Evolutionary conservation across 2,888 invertebrate species (phyloP).

Genomic region (Pyrrhosoma nymphula): DNA sequence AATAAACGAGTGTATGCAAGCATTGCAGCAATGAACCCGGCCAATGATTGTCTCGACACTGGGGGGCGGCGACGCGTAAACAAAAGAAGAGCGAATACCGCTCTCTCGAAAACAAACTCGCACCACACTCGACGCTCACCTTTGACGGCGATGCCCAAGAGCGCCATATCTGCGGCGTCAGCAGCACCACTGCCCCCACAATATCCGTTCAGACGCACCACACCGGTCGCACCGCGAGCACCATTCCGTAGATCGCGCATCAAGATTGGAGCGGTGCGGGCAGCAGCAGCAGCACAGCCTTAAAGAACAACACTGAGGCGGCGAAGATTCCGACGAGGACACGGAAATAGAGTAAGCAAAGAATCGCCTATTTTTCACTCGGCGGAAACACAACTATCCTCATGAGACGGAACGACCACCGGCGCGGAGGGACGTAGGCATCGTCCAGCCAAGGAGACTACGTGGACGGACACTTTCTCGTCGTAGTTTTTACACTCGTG

Average conservation of each 20-base stretch:
- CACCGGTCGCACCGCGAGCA: background rate
- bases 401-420: background rate
- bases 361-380: background rate
- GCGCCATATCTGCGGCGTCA: slow-evolving; percentile 8
- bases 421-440: background rate
- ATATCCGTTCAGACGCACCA: slow-evolving; percentile 55
- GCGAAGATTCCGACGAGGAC: background rate
- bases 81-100: background rate
- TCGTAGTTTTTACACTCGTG: background rate
- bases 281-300: too few species aligned
- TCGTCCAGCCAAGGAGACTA: background rate
- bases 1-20: background rate
- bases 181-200: background rate
- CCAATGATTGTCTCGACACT: too few species aligned
- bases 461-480: background rate
- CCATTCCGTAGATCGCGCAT: slow-evolving; percentile 51
- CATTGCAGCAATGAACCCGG: too few species aligned
- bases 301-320: too few species aligned
- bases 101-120: background rate
- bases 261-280: background rate
- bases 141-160: slow-evolving; percentile 38
- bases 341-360: background rate
- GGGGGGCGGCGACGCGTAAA: background rate
- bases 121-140: background rate
- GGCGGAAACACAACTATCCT: background rate